Evolutionary conservation across 2,888 invertebrate genomes (phyloP).

Genomic region (Therioaphis trifolii): DNA sequence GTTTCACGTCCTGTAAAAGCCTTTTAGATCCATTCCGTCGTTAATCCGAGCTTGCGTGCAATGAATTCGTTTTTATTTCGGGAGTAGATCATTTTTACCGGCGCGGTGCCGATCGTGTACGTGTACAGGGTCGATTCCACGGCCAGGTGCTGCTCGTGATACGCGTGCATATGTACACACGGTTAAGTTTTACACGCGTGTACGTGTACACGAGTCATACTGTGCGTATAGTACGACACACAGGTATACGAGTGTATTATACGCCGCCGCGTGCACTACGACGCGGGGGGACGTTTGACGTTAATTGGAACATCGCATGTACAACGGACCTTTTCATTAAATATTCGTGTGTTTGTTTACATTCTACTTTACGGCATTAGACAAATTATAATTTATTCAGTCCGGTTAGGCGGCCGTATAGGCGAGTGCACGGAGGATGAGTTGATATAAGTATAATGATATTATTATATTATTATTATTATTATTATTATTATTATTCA

Average conservation of each 20-base stretch:
- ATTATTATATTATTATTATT: too few relatives aligned
- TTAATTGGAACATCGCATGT: constrained; percentile 29
- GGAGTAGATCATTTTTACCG: too few relatives aligned
- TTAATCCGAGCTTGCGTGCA: too few relatives aligned
- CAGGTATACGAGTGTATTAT: not conserved
- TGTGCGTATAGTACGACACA: not conserved
- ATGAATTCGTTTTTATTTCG: too few relatives aligned
- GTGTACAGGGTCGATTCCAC: not conserved
- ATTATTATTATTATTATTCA: too few relatives aligned
- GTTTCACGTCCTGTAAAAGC: too few relatives aligned
- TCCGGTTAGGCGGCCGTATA: not conserved
- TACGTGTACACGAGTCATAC: not conserved
- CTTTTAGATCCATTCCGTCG: too few relatives aligned
- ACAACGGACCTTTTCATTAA: constrained; percentile 13
- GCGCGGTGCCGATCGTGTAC: too few relatives aligned
- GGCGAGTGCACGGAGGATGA: not conserved
- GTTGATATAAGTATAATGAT: not conserved
- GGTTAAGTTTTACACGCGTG: too few relatives aligned
- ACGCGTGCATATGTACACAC: not conserved
- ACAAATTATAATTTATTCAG: constrained; percentile 42
- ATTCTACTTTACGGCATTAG: constrained; percentile 3
- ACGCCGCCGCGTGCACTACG: not conserved
- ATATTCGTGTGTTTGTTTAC: constrained; percentile 30
- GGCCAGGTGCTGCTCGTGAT: not conserved
- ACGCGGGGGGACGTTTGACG: constrained; percentile 8